Evolutionary conservation across 2,888 invertebrate genomes (phyloP), one percentile per base, ranked within the genome.

Genomic region (Phaonia tiefii): DNA sequence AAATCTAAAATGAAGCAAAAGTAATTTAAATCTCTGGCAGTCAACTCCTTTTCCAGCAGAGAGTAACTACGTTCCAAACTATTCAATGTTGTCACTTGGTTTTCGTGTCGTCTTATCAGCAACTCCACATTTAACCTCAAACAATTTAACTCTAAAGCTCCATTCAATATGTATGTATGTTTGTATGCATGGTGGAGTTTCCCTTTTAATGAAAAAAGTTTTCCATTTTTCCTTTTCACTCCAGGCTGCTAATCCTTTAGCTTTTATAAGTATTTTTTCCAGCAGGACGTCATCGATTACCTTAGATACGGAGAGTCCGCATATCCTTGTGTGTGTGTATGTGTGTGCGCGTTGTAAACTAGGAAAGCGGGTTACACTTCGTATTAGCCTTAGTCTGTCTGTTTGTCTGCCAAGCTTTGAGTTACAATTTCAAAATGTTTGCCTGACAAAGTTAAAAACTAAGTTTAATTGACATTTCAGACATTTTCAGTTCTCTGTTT

Each of bases 391-490:
- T 31, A 31, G 49, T 17, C 46, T 46, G 49, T 17, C 20, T 20
- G 17, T 1, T 17, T 15, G 17, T 15, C 46, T 46, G 46, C 15
- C 46, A 1, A 15, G 15, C 17, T n/a, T 46, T 46, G 46, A 46
- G 46, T 5, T 51, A 54, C 25, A 54, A 54, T 54, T 54, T 54
- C 25, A 54, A 54, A 69, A 54, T 39, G 22, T 26, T n/a, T 44
- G 44, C 26, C 13, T 31, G 26, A 71, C 46, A 71, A 71, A 71
- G 70, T 71, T 71, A 71, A 58, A 39, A 71, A 71, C 31, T 26
- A 71, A 71, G 70, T 71, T 71, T 58, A 71, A 71, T 71, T 71
- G 70, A 58, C 70, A 71, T 46, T 71, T 71, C 26, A 71, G 70
- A 58, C 58, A 58, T 46, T 46, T 70, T 15, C 31, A 49, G 49